Conservation (phyloP, 2,888 invertebrate species). For the Lepidonotus clava region DNA sequence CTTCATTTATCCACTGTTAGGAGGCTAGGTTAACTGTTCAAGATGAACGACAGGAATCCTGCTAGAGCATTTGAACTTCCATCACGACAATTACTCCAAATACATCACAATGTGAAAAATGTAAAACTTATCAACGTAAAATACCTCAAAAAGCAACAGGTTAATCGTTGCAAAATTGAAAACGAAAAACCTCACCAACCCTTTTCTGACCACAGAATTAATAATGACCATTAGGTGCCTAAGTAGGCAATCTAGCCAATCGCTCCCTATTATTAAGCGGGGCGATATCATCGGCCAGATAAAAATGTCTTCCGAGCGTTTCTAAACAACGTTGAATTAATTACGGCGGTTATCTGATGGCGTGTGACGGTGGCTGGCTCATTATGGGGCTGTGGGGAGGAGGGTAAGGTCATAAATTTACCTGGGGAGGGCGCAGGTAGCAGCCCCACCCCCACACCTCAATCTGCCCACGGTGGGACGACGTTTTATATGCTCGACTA, state of each 20-base stretch:
- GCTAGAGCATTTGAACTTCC: no score
- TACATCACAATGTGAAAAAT: no score
- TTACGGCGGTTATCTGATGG: slow-evolving; percentile 5
- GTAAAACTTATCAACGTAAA: no score
- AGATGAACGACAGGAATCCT: no score
- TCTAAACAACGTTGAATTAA: slow-evolving; percentile 12
- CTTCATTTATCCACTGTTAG: no score
- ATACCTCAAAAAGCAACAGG: no score
- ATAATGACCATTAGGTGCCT: not conserved
- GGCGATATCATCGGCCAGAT: not conserved
- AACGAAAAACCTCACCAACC: not conserved
- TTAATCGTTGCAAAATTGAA: no score
- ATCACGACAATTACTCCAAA: no score
- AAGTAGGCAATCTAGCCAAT: not conserved
- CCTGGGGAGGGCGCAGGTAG: no score
- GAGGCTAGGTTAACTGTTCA: no score
- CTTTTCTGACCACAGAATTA: not conserved
- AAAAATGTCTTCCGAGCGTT: not conserved
- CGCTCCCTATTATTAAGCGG: not conserved
- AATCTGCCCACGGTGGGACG: not conserved
- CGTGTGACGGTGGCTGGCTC: no score
- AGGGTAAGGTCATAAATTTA: not conserved
- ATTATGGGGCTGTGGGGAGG: not conserved
- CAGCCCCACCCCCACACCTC: no score
- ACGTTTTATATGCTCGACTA: not conserved